Evolutionary conservation across 2,113 vertebrate species (phyloP), one percentile per base, ranked within the genome.

Genomic region (Neolamprologus kungweensis): DNA sequence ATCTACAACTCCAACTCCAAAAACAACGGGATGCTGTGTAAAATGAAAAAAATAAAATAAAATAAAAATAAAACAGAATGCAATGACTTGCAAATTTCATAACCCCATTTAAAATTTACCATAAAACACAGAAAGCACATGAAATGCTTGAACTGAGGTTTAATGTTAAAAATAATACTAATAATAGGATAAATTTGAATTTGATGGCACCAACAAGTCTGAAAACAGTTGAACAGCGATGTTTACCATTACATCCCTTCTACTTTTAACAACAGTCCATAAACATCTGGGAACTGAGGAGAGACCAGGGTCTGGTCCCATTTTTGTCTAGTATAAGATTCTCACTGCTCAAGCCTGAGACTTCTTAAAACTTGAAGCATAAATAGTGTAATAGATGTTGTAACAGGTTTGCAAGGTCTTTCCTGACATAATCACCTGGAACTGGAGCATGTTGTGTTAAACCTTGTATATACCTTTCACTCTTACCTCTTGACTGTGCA

Each of bases 271-370:
- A 65, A 37, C 31, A 12, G 58, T 63, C 58, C 58, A 63, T 63
- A 63, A 65, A 65, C 60, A 65, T 65, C 60, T 65, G 60, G 17
- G 6, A 65, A 37, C 1, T 65, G 60, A 65, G 17, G 60, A 65
- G 31, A n/a, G 31, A 65, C 17, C 1, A n/a, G 60, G 0, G 17
- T 65, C 60, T 65, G 60, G 10, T 35, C 31, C 10, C 17, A 7
- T 65, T 65, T 37, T 37, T 65, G 31, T 7, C 9, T 65, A 65
- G 60, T 1, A 5, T 37, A 37, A 35, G 10, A 65, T 37, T 65
- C 31, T n/a, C 17, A 35, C 31, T 65, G 60, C 33, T 65, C 31
- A 12, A 12, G 7, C 60, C 31, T 65, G 31, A 65, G 17, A 12
- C 10, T 35, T 65, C 17, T 65, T 7, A 5, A 65, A 65, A 37